Percentiles rank a stretch among this genome's conserved stretches.
Evolutionary conservation across 2,113 vertebrate genomes (phyloP).

Genomic region (Lathamus discolor): DNA sequence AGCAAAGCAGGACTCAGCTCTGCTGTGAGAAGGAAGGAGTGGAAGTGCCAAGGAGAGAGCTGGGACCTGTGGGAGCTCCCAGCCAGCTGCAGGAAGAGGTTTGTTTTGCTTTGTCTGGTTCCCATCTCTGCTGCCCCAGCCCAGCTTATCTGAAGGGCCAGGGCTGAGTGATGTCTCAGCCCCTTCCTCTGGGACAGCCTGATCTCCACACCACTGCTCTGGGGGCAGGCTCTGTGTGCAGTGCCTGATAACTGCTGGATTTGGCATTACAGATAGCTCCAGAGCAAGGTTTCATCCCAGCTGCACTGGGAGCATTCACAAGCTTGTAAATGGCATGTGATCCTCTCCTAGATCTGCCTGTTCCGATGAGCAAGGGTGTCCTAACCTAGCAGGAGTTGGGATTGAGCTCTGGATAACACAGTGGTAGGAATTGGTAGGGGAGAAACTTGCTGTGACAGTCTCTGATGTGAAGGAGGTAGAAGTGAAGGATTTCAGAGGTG

Average conservation of each 20-base stretch:
- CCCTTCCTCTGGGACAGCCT: neutral
- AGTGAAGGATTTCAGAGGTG: neutral
- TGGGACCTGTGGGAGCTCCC: neutral
- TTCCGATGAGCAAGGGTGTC: neutral
- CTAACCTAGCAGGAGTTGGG: neutral
- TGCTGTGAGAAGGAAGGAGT: neutral
- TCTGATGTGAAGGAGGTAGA: neutral
- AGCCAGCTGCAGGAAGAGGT: neutral
- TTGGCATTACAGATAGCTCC: neutral
- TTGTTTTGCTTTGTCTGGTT: neutral
- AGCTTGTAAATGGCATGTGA: neutral
- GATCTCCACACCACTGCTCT: fast-evolving
- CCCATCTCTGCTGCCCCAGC: neutral
- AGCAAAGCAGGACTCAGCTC: neutral
- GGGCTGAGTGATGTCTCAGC: neutral
- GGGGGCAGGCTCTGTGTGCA: fast-evolving
- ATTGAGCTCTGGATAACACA: neutral
- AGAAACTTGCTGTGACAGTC: neutral
- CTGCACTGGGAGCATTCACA: neutral
- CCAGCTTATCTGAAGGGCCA: neutral
- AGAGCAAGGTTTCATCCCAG: neutral
- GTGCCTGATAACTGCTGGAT: neutral
- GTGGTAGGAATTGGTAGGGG: neutral
- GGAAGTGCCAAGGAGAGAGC: neutral
- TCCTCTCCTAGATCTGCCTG: neutral